A percentile compares a stretch with the other conserved stretches of the same genome.
Conservation (phyloP, 2,888 invertebrate genomes). For the Platycheirus albimanus region DNA sequence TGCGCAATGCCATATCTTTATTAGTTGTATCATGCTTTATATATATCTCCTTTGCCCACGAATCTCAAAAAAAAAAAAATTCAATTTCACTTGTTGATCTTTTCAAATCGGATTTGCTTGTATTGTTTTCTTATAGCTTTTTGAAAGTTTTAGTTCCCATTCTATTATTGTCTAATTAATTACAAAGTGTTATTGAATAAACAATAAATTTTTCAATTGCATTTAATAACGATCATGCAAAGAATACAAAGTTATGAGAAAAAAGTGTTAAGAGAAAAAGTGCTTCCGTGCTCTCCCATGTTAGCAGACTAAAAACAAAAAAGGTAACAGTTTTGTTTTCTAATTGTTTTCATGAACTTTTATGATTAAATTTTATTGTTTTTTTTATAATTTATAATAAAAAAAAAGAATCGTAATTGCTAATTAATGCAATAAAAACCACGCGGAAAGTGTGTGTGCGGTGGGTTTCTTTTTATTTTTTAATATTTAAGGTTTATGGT, state of each 20-base stretch:
- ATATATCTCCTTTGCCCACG: too few species aligned
- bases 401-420: constrained; percentile 60
- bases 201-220: not conserved
- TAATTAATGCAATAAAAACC: constrained; percentile 67
- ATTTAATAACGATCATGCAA: not conserved
- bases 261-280: constrained; percentile 50
- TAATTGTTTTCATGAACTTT: constrained; percentile 26
- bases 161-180: constrained; percentile 13
- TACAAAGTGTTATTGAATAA: constrained; percentile 16
- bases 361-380: constrained; percentile 61
- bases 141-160: constrained; percentile 29
- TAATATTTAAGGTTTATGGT: not conserved
- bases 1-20: too few species aligned
- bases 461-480: constrained; percentile 54
- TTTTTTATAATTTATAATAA: constrained; percentile 48
- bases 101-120: constrained; percentile 33
- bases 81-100: constrained; percentile 44
- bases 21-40: too few species aligned
- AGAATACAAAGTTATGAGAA: constrained; percentile 49
- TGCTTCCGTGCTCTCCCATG: constrained; percentile 69
- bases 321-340: constrained; percentile 63
- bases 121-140: constrained; percentile 36
- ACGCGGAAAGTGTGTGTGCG: constrained; percentile 34
- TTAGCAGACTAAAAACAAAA: constrained; percentile 63
- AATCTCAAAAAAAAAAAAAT: too few species aligned